Evolutionary conservation across 2,113 vertebrate species (phyloP).

Genomic region (Centrocercus urophasianus): DNA sequence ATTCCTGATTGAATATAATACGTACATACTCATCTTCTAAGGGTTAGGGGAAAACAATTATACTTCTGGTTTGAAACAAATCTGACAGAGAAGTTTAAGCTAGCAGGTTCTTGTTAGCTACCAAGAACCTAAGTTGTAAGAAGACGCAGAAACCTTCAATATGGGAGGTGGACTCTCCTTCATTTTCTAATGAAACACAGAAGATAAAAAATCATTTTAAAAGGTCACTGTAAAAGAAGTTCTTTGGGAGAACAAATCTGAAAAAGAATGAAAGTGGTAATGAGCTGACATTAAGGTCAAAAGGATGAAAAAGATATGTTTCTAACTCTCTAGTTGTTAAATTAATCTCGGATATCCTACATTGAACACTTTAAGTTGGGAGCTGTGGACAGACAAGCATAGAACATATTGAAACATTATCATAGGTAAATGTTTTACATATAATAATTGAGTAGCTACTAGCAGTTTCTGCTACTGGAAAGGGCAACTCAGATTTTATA

Average conservation of each 20-base stretch:
- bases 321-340: not conserved
- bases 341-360: not conserved
- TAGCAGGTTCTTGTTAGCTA: not conserved
- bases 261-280: not conserved
- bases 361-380: not conserved
- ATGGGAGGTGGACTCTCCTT: not conserved
- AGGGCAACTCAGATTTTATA: not conserved
- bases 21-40: not conserved
- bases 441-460: not conserved
- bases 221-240: not conserved
- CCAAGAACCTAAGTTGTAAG: not conserved
- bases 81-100: not conserved
- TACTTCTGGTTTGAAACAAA: not conserved
- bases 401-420: not conserved
- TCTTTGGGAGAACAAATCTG: not conserved
- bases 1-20: not conserved
- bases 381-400: not conserved
- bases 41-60: not conserved
- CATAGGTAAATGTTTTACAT: not conserved
- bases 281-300: not conserved
- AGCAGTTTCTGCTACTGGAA: not conserved
- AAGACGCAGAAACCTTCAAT: not conserved
- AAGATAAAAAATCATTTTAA: not conserved
- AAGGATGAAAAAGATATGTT: not conserved
- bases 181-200: not conserved